Evolutionary conservation across 2,113 vertebrate genomes (phyloP).

Genomic region (Pavo muticus): DNA sequence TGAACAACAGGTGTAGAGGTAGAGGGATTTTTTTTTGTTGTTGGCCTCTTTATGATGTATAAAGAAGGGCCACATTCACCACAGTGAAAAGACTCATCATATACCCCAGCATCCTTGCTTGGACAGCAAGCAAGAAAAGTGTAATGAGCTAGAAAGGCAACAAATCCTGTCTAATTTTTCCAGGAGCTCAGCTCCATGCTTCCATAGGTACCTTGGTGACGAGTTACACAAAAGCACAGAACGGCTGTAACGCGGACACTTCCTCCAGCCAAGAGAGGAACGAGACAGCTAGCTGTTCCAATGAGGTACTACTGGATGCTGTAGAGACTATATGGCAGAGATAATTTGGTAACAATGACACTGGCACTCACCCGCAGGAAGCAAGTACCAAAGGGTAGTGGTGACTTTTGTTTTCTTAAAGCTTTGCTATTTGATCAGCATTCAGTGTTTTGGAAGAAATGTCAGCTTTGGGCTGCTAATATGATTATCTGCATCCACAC

Average conservation of each 20-base stretch:
- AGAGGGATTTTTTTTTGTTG: conserved; percentile 62
- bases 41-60: conserved; percentile 70
- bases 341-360: conserved; percentile 59
- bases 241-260: not conserved
- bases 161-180: conserved; percentile 47
- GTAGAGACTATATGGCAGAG: conserved; percentile 54
- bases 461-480: conserved; percentile 61
- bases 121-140: conserved; percentile 64
- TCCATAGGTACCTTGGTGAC: conserved; percentile 46
- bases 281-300: conserved; percentile 42
- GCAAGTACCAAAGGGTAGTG: conserved; percentile 63
- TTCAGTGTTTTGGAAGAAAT: conserved; percentile 68
- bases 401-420: conserved; percentile 55
- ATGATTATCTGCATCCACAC: conserved; percentile 25
- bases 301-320: conserved; percentile 69
- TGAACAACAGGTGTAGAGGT: conserved; percentile 67
- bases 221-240: conserved; percentile 14
- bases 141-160: conserved; percentile 70
- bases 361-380: conserved; percentile 21
- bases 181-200: conserved; percentile 62
- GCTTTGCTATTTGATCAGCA: conserved; percentile 67
- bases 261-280: conserved; percentile 21
- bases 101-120: conserved; percentile 71
- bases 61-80: conserved; percentile 71
- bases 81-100: conserved; percentile 72